A percentile compares a stretch with the other conserved stretches of the same genome.
phyloP scores from a whole-genome alignment of 2,888 invertebrate species.

The Antitype chi region DNA sequence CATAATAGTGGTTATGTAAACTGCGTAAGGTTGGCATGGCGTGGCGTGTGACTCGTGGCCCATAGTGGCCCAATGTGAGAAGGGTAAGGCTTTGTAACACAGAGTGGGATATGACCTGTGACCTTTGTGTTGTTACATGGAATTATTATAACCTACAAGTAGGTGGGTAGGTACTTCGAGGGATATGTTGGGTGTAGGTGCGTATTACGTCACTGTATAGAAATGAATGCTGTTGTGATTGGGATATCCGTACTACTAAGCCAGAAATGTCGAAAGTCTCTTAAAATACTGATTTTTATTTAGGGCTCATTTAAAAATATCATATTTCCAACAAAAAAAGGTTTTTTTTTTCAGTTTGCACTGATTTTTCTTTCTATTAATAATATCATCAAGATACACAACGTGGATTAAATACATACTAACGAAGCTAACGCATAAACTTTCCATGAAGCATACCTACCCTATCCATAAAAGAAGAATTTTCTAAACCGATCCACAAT shows the following conservation, averaged over 20 bases:
- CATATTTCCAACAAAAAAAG: too few relatives aligned
- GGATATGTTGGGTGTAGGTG: neutral
- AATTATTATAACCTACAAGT: neutral
- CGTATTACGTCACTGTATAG: neutral
- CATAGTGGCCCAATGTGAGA: constrained; percentile 36
- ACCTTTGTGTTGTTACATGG: constrained; percentile 25
- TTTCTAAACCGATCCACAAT: neutral
- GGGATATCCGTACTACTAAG: constrained; percentile 12
- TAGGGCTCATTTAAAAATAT: too few relatives aligned
- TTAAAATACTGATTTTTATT: neutral
- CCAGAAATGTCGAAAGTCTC: neutral
- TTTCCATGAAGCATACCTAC: too few relatives aligned
- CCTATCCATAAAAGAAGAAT: too few relatives aligned
- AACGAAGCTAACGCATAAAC: too few relatives aligned
- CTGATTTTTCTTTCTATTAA: too few relatives aligned
- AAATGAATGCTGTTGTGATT: neutral
- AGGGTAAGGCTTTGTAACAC: constrained; percentile 30
- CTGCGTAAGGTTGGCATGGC: constrained; percentile 41
- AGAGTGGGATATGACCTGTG: constrained; percentile 7
- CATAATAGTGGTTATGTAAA: constrained; percentile 56
- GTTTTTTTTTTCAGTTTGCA: too few relatives aligned
- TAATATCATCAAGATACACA: too few relatives aligned
- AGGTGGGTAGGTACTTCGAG: neutral
- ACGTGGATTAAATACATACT: too few relatives aligned
- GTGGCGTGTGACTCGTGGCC: constrained; percentile 46